Percentiles rank a stretch among this genome's conserved stretches.
Conservation (phyloP, 2,888 invertebrate species). For the Steromphala cineraria region DNA sequence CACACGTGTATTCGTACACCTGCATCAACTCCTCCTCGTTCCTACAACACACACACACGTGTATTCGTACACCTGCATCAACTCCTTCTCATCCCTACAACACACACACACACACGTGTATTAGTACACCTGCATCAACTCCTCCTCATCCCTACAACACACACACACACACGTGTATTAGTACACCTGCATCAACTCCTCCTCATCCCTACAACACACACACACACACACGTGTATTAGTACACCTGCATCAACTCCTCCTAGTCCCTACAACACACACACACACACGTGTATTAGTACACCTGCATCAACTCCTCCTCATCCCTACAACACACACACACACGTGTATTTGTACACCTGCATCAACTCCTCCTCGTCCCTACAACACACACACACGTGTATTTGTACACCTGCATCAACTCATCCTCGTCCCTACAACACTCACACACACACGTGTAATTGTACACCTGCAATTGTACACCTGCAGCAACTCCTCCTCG, state of each 20-base stretch:
- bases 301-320: conserved; percentile 37
- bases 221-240: too few relatives aligned
- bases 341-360: too few relatives aligned
- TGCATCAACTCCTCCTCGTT: conserved; percentile 47
- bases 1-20: conserved; percentile 52
- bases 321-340: conserved; percentile 15
- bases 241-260: conserved; percentile 18
- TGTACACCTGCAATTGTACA: too few relatives aligned
- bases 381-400: too few relatives aligned
- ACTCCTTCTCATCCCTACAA: conserved; percentile 33
- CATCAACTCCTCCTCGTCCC: conserved; percentile 51
- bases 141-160: conserved; percentile 30
- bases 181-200: conserved; percentile 26
- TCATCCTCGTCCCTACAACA: conserved; percentile 33
- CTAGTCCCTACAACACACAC: conserved; percentile 68
- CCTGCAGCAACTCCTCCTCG: conserved; percentile 32
- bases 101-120: too few relatives aligned
- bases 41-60: too few relatives aligned
- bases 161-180: too few relatives aligned
- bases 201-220: conserved; percentile 23
- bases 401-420: conserved; percentile 34
- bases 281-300: too few relatives aligned
- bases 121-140: conserved; percentile 24
- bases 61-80: conserved; percentile 35
- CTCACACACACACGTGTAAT: too few relatives aligned